phyloP scores from a whole-genome alignment of 2,888 invertebrate species.

The Mongoloraphidia duomilia region DNA sequence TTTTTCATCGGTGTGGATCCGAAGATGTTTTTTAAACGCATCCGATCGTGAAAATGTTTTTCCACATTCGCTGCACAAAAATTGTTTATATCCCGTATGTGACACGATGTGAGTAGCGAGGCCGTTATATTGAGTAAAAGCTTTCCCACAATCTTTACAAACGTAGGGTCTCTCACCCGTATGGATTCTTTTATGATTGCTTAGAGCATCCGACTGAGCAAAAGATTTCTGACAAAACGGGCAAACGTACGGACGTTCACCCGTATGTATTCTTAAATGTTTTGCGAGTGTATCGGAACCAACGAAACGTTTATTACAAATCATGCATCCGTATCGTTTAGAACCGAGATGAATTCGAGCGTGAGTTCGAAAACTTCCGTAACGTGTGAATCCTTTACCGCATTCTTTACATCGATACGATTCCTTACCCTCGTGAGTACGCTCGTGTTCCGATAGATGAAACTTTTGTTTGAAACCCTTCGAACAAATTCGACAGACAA shows the following conservation, averaged over 20 bases:
- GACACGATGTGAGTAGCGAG: conserved; percentile 21
- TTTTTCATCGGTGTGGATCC: conserved; percentile 20
- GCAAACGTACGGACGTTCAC: conserved; percentile 10
- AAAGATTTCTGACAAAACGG: conserved; percentile 8
- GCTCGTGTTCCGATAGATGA: conserved; percentile 17
- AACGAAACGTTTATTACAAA: conserved; percentile 14
- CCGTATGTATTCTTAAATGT: conserved; percentile 15
- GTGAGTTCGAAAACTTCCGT: conserved; percentile 15
- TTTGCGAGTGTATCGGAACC: conserved; percentile 15
- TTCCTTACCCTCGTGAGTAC: conserved; percentile 15
- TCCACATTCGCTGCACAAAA: conserved; percentile 20
- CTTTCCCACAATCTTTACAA: conserved; percentile 21
- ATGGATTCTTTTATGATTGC: conserved; percentile 15
- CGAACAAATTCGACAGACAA: conserved; percentile 16
- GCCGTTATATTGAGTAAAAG: conserved; percentile 22
- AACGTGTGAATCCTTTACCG: conserved; percentile 15
- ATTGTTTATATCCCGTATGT: conserved; percentile 23
- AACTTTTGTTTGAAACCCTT: conserved; percentile 18
- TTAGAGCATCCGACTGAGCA: conserved; percentile 16
- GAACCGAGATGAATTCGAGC: conserved; percentile 15
- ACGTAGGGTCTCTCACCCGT: conserved; percentile 20
- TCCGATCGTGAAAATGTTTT: conserved; percentile 21
- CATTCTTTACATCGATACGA: conserved; percentile 12
- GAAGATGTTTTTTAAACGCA: conserved; percentile 20
- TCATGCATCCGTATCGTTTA: conserved; percentile 13